A percentile compares a stretch with the other conserved stretches of the same genome.
phyloP scores from a whole-genome alignment of 2,888 invertebrate genomes.

The Blastobasis lacticolella region DNA sequence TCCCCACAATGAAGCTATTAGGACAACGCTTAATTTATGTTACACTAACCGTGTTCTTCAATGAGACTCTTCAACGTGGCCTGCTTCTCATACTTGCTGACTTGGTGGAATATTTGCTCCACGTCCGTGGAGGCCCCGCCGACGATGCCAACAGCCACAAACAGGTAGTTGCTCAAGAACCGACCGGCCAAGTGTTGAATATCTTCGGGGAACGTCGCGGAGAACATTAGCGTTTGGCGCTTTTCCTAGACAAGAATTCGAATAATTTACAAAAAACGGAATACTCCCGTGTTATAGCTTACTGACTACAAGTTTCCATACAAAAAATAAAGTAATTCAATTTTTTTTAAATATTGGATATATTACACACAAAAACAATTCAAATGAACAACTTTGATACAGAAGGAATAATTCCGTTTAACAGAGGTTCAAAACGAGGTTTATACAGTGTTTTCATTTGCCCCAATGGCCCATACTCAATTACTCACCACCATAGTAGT shows the following conservation, averaged over 20 bases:
- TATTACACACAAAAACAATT: no score
- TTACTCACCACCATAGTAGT: conserved; percentile 82
- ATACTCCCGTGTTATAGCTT: no score
- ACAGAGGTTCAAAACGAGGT: neutral
- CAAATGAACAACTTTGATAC: no score
- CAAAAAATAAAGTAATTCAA: no score
- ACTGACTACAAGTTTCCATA: no score
- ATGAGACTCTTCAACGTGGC: conserved; percentile 81
- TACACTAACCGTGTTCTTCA: conserved; percentile 62
- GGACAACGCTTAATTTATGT: neutral
- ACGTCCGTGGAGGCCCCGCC: conserved; percentile 96
- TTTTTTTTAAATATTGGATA: no score
- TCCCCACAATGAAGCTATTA: no score
- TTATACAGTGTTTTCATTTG: neutral
- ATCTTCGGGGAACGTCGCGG: conserved; percentile 99
- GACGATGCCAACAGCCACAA: conserved; percentile 91
- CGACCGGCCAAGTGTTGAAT: conserved; percentile 90
- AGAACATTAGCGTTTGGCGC: conserved; percentile 99
- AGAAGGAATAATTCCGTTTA: no score
- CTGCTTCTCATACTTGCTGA: conserved; percentile 82
- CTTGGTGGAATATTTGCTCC: conserved; percentile 83
- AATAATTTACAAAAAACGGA: no score
- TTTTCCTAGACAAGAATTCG: conserved; percentile 68
- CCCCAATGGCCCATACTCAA: no score
- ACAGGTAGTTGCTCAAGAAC: conserved; percentile 87